These are phyloP conservation scores for Enteromius thamalakanensis DNA, from an alignment of 2,797 vertebrate genomes.

Conservation along the genomic window DNA sequence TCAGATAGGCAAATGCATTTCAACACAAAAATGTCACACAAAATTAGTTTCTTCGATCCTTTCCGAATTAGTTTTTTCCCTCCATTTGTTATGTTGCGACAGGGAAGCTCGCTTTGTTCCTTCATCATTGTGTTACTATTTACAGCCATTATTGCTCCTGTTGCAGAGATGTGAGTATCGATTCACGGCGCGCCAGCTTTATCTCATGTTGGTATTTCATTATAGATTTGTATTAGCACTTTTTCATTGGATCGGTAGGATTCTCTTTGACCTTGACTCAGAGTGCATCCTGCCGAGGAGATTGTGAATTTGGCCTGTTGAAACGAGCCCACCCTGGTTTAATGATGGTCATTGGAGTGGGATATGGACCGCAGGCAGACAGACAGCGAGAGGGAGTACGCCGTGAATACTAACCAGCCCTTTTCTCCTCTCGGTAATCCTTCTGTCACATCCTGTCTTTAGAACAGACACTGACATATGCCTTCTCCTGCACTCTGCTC, in stretches of 20 bases:
- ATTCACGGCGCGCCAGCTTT: conserved; percentile 36
- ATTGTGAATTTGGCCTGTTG: conserved; percentile 50
- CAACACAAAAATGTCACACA: neutral
- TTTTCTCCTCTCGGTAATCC: conserved; percentile 53
- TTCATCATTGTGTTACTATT: conserved; percentile 37
- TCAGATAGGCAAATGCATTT: neutral
- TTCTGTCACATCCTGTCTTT: conserved; percentile 56
- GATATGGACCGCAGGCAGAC: conserved; percentile 52
- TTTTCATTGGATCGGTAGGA: conserved; percentile 48
- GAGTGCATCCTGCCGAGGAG: conserved; percentile 21
- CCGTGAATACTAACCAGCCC: conserved; percentile 61
- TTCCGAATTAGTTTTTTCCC: neutral
- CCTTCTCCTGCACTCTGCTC: conserved; percentile 44
- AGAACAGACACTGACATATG: conserved; percentile 54
- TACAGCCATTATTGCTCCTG: conserved; percentile 31
- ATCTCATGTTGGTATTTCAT: conserved; percentile 48
- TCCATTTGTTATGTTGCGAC: neutral
- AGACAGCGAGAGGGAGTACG: conserved; percentile 44
- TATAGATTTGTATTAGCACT: conserved; percentile 50
- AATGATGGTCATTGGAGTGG: conserved; percentile 54
- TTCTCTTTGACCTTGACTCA: conserved; percentile 53
- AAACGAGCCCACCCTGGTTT: conserved; percentile 52
- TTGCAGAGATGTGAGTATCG: conserved; percentile 31
- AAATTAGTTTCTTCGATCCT: neutral
- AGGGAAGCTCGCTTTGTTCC: neutral